These are phyloP conservation scores for Apostichopus californicus DNA, from an alignment of 35 echinoderm and acorn worm genomes.

Conservation along the genomic window DNA sequence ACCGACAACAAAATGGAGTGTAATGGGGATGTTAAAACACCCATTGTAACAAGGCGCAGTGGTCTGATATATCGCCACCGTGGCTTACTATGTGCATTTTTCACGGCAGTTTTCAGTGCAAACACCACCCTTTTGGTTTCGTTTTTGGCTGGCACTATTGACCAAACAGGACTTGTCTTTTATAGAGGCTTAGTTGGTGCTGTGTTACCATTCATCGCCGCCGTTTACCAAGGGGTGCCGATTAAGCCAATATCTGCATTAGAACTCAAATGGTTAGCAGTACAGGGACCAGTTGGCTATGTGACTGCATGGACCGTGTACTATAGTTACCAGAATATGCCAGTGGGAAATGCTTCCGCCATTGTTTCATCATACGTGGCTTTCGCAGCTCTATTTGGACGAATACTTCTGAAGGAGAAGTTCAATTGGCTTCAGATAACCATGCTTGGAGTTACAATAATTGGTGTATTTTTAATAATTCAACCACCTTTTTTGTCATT, in stretches of 20 bases:
- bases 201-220: not conserved
- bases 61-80: no score
- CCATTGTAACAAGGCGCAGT: no score
- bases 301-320: not conserved
- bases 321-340: slow-evolving; percentile 23
- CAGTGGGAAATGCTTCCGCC: not conserved
- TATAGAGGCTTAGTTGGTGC: no score
- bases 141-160: not conserved
- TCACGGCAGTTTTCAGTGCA: no score
- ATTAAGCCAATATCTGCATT: not conserved
- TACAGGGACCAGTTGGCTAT: no score
- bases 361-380: not conserved
- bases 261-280: not conserved
- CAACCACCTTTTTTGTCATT: slow-evolving; percentile 10
- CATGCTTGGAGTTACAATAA: not conserved
- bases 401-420: not conserved
- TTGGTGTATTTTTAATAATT: not conserved
- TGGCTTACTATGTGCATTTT: no score
- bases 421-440: not conserved
- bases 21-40: no score
- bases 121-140: not conserved
- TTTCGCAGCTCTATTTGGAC: not conserved
- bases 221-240: not conserved
- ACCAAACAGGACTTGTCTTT: not conserved
- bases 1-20: no score